These are phyloP conservation scores for Lutraria lutraria DNA, from an alignment of 2,888 invertebrate genomes.

Conservation along the genomic window DNA sequence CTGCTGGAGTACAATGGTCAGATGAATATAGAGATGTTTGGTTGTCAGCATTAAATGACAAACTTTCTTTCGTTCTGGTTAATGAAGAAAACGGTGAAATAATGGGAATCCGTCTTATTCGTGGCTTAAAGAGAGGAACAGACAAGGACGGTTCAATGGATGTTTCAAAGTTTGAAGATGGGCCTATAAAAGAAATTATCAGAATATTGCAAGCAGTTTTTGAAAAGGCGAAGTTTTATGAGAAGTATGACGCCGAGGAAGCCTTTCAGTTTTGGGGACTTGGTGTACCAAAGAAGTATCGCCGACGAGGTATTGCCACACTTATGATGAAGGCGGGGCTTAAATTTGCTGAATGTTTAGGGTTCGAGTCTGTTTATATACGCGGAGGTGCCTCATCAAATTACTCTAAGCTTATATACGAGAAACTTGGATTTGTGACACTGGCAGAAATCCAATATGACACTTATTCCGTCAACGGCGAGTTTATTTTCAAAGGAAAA, in stretches of 20 bases:
- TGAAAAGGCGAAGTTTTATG: constrained; percentile 34
- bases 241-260: constrained; percentile 42
- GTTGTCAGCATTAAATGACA: constrained; percentile 14
- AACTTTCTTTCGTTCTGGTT: constrained; percentile 52
- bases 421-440: constrained; percentile 48
- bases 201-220: constrained; percentile 21
- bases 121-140: background rate
- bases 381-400: constrained; percentile 45
- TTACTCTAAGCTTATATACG: constrained; percentile 49
- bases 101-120: constrained; percentile 48
- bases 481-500: constrained; percentile 32
- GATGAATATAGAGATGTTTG: constrained; percentile 8
- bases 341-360: constrained; percentile 27
- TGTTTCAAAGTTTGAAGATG: constrained; percentile 28
- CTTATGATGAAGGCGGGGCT: constrained; percentile 47
- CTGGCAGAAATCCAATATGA: constrained; percentile 46
- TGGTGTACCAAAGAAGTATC: constrained; percentile 38
- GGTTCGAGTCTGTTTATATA: constrained; percentile 32
- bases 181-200: constrained; percentile 22
- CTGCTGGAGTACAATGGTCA: constrained; percentile 26
- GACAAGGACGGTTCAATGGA: constrained; percentile 15
- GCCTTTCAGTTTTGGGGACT: constrained; percentile 43
- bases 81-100: constrained; percentile 41
- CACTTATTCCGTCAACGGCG: constrained; percentile 45
- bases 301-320: constrained; percentile 39